Percentiles rank a stretch among this genome's conserved stretches.
Conservation (phyloP, 2,888 invertebrate genomes). For the Morpho achilles region DNA sequence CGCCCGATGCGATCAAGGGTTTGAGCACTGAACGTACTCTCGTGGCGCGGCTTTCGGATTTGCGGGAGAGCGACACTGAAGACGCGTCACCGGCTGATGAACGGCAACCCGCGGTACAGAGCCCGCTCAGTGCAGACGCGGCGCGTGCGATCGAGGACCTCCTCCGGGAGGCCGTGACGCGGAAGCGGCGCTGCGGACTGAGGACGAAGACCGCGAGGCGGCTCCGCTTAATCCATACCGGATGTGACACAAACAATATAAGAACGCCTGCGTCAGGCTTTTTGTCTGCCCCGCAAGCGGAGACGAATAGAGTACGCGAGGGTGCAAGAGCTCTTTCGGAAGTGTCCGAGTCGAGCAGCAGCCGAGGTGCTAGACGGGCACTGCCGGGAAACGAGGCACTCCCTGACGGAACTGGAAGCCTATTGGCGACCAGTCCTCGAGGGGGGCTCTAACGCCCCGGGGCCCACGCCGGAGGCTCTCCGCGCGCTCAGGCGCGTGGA, state of each 20-base stretch:
- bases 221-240: not conserved
- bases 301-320: conserved; percentile 26
- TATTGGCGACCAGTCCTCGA: conserved; percentile 27
- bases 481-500: no score
- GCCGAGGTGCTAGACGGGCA: conserved; percentile 26
- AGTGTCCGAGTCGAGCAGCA: conserved; percentile 23
- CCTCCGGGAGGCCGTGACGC: conserved; percentile 6
- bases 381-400: conserved; percentile 19
- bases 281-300: no score
- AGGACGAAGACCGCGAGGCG: conserved; percentile 8
- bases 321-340: conserved; percentile 25
- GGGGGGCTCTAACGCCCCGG: conserved; percentile 19
- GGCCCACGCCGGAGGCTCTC: no score
- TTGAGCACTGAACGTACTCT: not conserved
- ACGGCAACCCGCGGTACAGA: not conserved
- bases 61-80: not conserved
- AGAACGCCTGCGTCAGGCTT: not conserved
- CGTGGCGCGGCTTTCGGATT: not conserved
- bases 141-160: not conserved
- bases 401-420: conserved; percentile 25
- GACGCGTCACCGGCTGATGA: not conserved
- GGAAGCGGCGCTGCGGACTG: conserved; percentile 3
- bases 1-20: not conserved
- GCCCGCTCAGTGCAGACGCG: conserved; percentile 1
- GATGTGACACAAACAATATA: not conserved